phyloP scores from a whole-genome alignment of 2,797 vertebrate species.

The Psittacula derbiana region DNA sequence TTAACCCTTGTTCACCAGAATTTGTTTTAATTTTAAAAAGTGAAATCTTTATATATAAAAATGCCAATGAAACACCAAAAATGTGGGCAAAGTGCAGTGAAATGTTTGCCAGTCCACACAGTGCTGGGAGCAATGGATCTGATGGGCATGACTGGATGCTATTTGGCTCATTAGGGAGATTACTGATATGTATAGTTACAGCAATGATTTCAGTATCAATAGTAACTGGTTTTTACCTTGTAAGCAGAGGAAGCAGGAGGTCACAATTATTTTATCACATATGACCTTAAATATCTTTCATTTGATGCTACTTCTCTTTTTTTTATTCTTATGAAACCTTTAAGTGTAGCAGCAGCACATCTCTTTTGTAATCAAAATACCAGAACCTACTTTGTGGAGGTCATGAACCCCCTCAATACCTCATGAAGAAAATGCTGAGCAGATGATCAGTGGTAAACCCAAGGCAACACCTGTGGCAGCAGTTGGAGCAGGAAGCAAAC shows the following conservation, averaged over 20 bases:
- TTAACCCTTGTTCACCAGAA: background rate
- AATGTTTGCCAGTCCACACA: background rate
- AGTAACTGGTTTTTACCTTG: background rate
- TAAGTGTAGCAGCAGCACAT: background rate
- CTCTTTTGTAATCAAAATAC: background rate
- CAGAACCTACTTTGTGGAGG: background rate
- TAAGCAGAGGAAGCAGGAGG: background rate
- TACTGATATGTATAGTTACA: background rate
- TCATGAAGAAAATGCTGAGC: background rate
- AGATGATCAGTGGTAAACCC: background rate
- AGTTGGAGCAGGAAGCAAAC: background rate
- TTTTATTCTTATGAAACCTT: background rate
- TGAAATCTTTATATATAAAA: background rate
- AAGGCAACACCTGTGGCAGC: background rate
- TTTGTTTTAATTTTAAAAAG: background rate
- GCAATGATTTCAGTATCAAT: background rate
- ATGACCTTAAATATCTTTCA: background rate
- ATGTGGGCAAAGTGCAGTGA: background rate
- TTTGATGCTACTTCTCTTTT: background rate
- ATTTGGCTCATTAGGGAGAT: background rate
- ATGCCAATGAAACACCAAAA: background rate
- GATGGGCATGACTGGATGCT: background rate
- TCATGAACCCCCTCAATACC: background rate
- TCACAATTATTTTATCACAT: background rate
- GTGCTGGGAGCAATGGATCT: background rate